phyloP scores from a whole-genome alignment of 2,113 vertebrate genomes.

The Onychorhynchus coronatus region DNA sequence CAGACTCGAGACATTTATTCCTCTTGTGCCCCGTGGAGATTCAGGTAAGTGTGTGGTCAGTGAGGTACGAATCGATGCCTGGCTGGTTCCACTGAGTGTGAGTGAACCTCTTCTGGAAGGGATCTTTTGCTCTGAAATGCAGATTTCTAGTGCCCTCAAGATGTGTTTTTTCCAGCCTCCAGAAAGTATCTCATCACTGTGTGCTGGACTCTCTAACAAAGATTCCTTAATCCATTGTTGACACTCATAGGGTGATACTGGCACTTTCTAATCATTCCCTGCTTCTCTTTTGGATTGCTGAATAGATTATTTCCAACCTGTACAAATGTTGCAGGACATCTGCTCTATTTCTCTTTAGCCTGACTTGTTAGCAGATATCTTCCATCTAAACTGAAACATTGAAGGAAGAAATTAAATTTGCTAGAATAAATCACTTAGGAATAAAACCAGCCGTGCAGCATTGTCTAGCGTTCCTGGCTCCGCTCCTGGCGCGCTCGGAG shows the following conservation, averaged over 20 bases:
- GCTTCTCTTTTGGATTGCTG: conserved; percentile 31
- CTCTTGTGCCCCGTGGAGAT: background rate
- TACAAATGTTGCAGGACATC: conserved; percentile 67
- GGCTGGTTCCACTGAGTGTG: background rate
- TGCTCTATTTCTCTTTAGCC: conserved; percentile 69
- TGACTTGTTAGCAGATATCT: conserved; percentile 82
- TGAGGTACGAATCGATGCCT: background rate
- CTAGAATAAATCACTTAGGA: conserved; percentile 80
- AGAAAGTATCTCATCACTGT: background rate
- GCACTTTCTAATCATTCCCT: conserved; percentile 40
- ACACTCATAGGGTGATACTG: background rate
- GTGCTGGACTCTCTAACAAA: conserved; percentile 35
- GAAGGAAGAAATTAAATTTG: conserved; percentile 79
- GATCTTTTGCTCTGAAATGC: background rate
- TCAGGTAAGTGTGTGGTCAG: background rate
- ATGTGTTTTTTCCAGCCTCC: background rate
- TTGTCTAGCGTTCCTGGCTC: conserved; percentile 76
- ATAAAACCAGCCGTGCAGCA: conserved; percentile 78
- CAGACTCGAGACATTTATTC: background rate
- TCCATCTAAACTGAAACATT: conserved; percentile 72
- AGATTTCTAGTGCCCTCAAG: conserved; percentile 30
- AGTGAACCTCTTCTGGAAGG: background rate
- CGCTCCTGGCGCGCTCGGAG: conserved; percentile 63
- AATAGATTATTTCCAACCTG: conserved; percentile 63
- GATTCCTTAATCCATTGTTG: conserved; percentile 53